Base-by-base conservation (phyloP, 2,888 invertebrate species). In the Prosopocoilus inquinatus region DNA sequence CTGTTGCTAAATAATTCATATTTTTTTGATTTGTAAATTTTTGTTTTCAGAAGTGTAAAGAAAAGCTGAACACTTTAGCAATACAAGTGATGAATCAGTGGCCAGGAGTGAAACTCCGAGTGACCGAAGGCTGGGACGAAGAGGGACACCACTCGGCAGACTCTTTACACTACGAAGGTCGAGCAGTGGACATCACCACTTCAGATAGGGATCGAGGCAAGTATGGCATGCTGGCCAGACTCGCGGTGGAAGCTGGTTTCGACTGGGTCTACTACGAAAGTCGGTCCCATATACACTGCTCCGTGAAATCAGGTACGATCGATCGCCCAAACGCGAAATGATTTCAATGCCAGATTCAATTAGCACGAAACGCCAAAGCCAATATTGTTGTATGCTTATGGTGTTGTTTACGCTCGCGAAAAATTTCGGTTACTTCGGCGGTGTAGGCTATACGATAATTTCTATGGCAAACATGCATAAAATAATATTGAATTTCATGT, bases 251-350 rank as follows among this genome's bases (percentile, higher is more conserved):
- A 78, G 96, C 96, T 20, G 96, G 96, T 70, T 97, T 97, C 83
- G 96, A 97, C 82, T 97, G 96, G 96, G 97, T 97, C 60, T 95
- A 91, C 81, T 97, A 96, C 76, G 95, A 96, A 79, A 92, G 93
- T 75, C 84, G 94, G 65, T 89, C 91, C 11, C 94, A 96, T 77
- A 95, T 97, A 70, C 96, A 97, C 80, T 96, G 95, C 79, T 96
- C 96, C 58, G 96, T 96, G 61, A 96, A 95, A 81, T 94, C 96
- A 84, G 96, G 97, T 97, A 82, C 79, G 82, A 75, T 66, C 11
- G 13, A 12, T 46, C 9, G 20, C 11, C 28, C 28, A 15, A 46
- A 46, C 9, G 32, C 32, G 9, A 46, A 13, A 13, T 9, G 2
- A 20, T 32, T 46, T 46, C 46, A 46, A 15, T 46, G 20, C 28